Evolutionary conservation across 2,888 invertebrate genomes (phyloP).

Genomic region (Spisula subtruncata): DNA sequence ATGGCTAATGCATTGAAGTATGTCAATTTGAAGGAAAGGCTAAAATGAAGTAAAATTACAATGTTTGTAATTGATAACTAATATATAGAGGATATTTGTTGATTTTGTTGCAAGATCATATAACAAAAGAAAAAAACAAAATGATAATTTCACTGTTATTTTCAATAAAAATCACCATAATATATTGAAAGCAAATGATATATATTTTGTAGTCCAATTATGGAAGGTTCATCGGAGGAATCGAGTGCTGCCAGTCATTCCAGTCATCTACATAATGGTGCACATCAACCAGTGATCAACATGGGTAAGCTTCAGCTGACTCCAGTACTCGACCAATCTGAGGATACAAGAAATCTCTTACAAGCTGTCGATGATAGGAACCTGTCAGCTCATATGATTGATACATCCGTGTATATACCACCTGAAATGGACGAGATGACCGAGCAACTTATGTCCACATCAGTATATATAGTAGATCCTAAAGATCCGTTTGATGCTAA

Average conservation of each 20-base stretch:
- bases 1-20: not conserved
- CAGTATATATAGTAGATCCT: conserved; percentile 81
- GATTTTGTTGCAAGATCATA: no score
- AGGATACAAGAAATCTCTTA: conserved; percentile 59
- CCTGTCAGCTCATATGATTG: conserved; percentile 79
- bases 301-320: conserved; percentile 33
- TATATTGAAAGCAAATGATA: no score
- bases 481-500: conserved; percentile 94
- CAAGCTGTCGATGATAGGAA: conserved; percentile 61
- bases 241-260: conserved; percentile 62
- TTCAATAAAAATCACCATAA: no score
- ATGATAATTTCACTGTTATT: no score
- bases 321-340: conserved; percentile 55
- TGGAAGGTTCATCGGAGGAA: conserved; percentile 84
- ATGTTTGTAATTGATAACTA: not conserved
- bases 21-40: not conserved
- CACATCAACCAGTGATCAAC: conserved; percentile 17
- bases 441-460: conserved; percentile 77
- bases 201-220: conserved; percentile 81
- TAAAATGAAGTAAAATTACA: not conserved
- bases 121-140: no score
- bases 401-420: conserved; percentile 80
- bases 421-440: conserved; percentile 76
- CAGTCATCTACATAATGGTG: conserved; percentile 56
- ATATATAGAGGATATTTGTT: no score